Evolutionary conservation across 2,888 invertebrate genomes (phyloP), one percentile per base, ranked within the genome.

Genomic region (Protula sp.): DNA sequence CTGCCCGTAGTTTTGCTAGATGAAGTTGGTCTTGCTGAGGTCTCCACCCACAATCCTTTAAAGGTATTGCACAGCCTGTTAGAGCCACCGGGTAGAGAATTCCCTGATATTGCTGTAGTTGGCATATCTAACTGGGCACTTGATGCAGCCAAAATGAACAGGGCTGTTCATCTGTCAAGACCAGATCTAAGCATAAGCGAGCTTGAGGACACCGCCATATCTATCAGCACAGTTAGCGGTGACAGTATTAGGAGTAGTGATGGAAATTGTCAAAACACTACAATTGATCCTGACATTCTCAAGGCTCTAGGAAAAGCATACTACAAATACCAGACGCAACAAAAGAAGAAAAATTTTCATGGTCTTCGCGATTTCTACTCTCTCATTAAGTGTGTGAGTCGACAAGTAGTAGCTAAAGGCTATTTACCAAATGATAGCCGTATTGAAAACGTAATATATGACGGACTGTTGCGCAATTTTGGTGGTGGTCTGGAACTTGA

Each of bases 141-240:
- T 5, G 73, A 74, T 67, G 70, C 73, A 5, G 72, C 74, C 5
- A 74, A 74, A 63, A 74, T 73, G 73, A 74, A 74, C 53, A 58
- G 74, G 63, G 74, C 69, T 45, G 68, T 73, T 22, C 72, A 70
- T 60, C 55, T 73, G 9, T 71, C 72, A 14, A 59, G 71, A 31
- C 70, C 72, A 51, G 71, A 71, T 24, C 70, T 70, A 67, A 69
- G 67, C 55, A 62, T 51, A 54, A 61, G 70, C 2, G 72, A 72
- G 38, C 57, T 72, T 2, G 64, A 55, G 54, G 64, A 67, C 51
- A 72, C 72, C 24, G 69, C 65, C 2, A 47, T 59, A 29, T 9
- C 38, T 14, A 38, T 38, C 9, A 38, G 38, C 9, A 19, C 9
- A 19, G 38, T 9, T 14, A 14, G 9, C 19, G 19, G 38, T 38